Evolutionary conservation across 1,140 invertebrate species (phyloP).

Genomic region (Drosophila simulans): DNA sequence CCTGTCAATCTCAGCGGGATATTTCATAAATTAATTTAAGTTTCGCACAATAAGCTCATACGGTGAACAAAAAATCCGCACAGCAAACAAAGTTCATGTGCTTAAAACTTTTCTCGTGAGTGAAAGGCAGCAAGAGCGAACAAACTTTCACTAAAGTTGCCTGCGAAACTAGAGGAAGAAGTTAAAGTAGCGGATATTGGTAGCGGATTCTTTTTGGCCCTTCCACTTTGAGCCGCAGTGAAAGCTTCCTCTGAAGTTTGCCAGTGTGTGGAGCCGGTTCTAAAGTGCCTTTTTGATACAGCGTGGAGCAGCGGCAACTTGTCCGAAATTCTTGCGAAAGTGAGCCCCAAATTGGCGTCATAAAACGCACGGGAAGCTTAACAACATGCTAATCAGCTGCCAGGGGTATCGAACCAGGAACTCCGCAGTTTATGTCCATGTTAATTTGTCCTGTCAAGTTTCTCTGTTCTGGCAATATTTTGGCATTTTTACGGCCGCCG

Average conservation of each 20-base stretch:
- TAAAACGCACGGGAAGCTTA: constrained; percentile 34
- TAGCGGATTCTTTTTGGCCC: constrained; percentile 37
- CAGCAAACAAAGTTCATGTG: constrained; percentile 66
- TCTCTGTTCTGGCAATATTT: constrained; percentile 39
- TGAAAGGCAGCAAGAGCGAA: constrained; percentile 29
- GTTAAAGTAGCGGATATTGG: constrained; percentile 76
- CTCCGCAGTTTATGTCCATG: constrained; percentile 58
- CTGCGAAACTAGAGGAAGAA: constrained; percentile 49
- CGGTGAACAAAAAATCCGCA: constrained; percentile 29
- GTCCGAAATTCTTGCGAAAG: constrained; percentile 32
- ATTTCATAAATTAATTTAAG: constrained; percentile 80
- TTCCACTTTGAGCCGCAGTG: constrained; percentile 48
- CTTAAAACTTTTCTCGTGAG: constrained; percentile 75
- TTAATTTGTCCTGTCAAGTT: constrained; percentile 65
- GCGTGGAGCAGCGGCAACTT: constrained; percentile 14
- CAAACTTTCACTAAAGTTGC: constrained; percentile 59
- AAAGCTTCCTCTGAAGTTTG: constrained; percentile 28
- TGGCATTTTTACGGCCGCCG: constrained; percentile 45
- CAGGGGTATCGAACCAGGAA: constrained; percentile 8
- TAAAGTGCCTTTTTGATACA: constrained; percentile 41
- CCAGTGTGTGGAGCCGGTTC: constrained; percentile 18
- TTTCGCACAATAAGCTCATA: constrained; percentile 70
- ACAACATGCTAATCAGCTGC: constrained; percentile 67
- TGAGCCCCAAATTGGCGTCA: constrained; percentile 36
- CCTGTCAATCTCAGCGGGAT: constrained; percentile 62